Evolutionary conservation across 2,888 invertebrate genomes (phyloP).

Genomic region (Pseudoips prasinana): DNA sequence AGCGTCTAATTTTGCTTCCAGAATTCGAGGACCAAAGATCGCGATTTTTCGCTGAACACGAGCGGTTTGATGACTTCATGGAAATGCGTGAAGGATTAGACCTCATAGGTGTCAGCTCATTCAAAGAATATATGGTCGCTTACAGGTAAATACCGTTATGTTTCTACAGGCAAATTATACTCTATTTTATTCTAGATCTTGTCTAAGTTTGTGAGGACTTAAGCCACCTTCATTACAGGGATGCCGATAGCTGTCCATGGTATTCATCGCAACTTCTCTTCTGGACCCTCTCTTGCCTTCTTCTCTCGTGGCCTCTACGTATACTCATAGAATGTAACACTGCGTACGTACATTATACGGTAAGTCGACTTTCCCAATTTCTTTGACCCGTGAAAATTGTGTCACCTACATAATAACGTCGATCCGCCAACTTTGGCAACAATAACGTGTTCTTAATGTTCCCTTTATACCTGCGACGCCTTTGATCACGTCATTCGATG

Average conservation of each 20-base stretch:
- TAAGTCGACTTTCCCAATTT: constrained; percentile 44
- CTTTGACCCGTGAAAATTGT: no score
- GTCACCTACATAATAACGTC: no score
- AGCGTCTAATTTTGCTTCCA: constrained; percentile 44
- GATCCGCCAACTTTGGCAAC: not conserved
- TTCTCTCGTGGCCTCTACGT: constrained; percentile 92
- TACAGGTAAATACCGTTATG: constrained; percentile 76
- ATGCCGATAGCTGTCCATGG: constrained; percentile 82
- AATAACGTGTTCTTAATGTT: not conserved
- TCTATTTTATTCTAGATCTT: constrained; percentile 2
- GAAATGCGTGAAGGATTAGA: constrained; percentile 92
- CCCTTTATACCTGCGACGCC: not conserved
- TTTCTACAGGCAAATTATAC: no score
- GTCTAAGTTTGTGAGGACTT: constrained; percentile 16
- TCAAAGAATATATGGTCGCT: constrained; percentile 81
- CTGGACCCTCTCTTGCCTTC: constrained; percentile 87
- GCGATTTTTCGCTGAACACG: constrained; percentile 90
- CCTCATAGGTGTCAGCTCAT: constrained; percentile 83
- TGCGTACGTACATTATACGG: constrained; percentile 90
- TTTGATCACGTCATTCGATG: constrained; percentile 23
- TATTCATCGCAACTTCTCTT: constrained; percentile 86
- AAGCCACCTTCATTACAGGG: constrained; percentile 51
- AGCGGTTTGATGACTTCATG: constrained; percentile 91
- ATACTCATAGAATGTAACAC: constrained; percentile 91
- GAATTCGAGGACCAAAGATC: constrained; percentile 92